Percentiles rank a stretch among this genome's conserved stretches.
Evolutionary conservation across 1,140 invertebrate species (phyloP).

Genomic region (Cherax destructor): DNA sequence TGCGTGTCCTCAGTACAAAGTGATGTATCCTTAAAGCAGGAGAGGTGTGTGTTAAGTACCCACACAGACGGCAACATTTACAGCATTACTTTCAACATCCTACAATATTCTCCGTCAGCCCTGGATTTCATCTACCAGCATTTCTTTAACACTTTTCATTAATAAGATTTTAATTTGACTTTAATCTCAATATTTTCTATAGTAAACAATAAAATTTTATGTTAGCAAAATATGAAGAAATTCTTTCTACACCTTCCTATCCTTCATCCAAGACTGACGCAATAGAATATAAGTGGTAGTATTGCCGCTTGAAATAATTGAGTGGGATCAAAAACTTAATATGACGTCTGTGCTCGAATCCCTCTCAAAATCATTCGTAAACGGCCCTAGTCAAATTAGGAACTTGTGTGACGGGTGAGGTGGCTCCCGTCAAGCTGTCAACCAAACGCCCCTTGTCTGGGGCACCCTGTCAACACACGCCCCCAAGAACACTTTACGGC

Average conservation of each 20-base stretch:
- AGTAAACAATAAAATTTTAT: too few species aligned
- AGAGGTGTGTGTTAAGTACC: slow-evolving; percentile 56
- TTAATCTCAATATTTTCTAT: not conserved
- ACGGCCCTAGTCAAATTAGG: slow-evolving; percentile 63
- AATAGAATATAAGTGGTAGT: slow-evolving; percentile 35
- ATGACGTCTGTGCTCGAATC: not conserved
- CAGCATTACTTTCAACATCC: slow-evolving; percentile 45
- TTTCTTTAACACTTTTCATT: not conserved
- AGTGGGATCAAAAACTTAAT: not conserved
- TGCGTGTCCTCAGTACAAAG: not conserved
- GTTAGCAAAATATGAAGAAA: not conserved
- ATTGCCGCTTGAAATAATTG: slow-evolving; percentile 18
- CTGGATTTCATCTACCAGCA: slow-evolving; percentile 32
- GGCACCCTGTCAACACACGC: not conserved
- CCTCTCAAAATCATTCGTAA: slow-evolving; percentile 14
- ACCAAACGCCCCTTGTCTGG: slow-evolving; percentile 19
- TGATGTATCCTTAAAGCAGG: not conserved
- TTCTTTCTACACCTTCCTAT: not conserved
- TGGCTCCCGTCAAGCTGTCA: slow-evolving; percentile 51
- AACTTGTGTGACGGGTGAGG: slow-evolving; percentile 56
- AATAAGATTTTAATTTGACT: not conserved
- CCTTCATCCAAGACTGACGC: slow-evolving; percentile 29
- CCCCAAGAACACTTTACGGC: not conserved
- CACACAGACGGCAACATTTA: slow-evolving; percentile 52
- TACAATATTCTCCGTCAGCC: slow-evolving; percentile 44